Evolutionary conservation across 1,140 invertebrate species (phyloP).

Genomic region (Drosophila lacteicornis): DNA sequence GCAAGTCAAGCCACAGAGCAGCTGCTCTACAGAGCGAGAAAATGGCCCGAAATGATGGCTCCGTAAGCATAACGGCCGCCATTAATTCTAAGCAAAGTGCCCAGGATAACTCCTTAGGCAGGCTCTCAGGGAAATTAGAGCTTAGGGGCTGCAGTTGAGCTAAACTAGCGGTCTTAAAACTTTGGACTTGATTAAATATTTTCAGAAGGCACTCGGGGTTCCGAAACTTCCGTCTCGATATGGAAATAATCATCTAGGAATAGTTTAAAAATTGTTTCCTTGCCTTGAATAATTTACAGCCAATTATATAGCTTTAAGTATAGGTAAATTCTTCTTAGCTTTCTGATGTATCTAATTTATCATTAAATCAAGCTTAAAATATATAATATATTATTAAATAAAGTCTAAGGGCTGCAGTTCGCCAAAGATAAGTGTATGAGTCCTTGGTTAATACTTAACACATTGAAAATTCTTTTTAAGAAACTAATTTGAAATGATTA

Average conservation of each 20-base stretch:
- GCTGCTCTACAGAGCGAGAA: conserved; percentile 44
- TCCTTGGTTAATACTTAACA: not conserved
- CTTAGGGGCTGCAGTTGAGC: not conserved
- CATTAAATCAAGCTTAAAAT: no score
- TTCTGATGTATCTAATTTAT: no score
- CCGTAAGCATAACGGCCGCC: not conserved
- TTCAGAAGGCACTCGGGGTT: no score
- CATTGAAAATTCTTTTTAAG: not conserved
- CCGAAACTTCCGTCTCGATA: no score
- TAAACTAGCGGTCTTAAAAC: not conserved
- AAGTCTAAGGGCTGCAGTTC: no score
- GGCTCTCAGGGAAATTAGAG: not conserved
- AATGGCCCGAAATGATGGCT: conserved; percentile 15
- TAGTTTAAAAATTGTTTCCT: no score
- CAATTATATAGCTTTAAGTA: not conserved
- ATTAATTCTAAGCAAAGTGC: conserved; percentile 7
- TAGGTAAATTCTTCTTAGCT: no score
- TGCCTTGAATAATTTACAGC: not conserved
- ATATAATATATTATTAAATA: no score
- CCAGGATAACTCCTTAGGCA: conserved; percentile 6
- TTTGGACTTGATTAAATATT: not conserved
- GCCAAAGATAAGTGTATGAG: no score
- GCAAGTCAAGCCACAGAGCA: conserved; percentile 36
- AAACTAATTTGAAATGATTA: no score
- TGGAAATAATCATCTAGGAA: no score